A percentile compares a stretch with the other conserved stretches of the same genome.
Conservation (phyloP, 2,888 invertebrate species). For the Dryomyza anilis region DNA sequence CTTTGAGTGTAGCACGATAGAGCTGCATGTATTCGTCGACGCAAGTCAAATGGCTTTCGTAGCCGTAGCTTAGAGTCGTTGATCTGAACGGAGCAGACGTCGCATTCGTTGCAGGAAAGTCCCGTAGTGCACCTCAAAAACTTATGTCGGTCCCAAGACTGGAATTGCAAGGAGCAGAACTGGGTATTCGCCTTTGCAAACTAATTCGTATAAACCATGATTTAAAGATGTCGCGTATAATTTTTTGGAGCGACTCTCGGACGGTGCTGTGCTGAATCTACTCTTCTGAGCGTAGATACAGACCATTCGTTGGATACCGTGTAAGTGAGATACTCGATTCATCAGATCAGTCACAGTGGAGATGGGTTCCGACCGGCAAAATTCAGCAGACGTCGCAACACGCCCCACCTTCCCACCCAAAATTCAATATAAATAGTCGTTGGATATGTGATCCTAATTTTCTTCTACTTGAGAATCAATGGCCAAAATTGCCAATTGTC, state of each 20-base stretch:
- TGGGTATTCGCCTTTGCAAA: slow-evolving; percentile 26
- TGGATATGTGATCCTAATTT: slow-evolving; percentile 29
- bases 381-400: slow-evolving; percentile 41
- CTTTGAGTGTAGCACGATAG: too few relatives aligned
- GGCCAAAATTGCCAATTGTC: slow-evolving; percentile 19
- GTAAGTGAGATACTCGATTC: slow-evolving; percentile 36
- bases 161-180: slow-evolving; percentile 31
- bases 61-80: too few relatives aligned
- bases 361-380: slow-evolving; percentile 32
- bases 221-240: not conserved
- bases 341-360: slow-evolving; percentile 36
- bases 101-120: slow-evolving; percentile 19
- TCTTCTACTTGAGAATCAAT: slow-evolving; percentile 21
- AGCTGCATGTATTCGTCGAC: too few relatives aligned
- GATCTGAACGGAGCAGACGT: not conserved
- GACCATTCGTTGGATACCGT: slow-evolving; percentile 39
- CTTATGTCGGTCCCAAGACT: slow-evolving; percentile 27
- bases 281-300: slow-evolving; percentile 31
- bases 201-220: slow-evolving; percentile 10
- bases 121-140: slow-evolving; percentile 25
- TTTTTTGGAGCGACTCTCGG: slow-evolving; percentile 29
- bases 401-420: slow-evolving; percentile 4
- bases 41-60: too few relatives aligned
- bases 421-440: slow-evolving; percentile 12
- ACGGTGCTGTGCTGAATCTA: slow-evolving; percentile 30